Conservation (phyloP, 2,113 vertebrate genomes). For the Sisor rabdophorus region DNA sequence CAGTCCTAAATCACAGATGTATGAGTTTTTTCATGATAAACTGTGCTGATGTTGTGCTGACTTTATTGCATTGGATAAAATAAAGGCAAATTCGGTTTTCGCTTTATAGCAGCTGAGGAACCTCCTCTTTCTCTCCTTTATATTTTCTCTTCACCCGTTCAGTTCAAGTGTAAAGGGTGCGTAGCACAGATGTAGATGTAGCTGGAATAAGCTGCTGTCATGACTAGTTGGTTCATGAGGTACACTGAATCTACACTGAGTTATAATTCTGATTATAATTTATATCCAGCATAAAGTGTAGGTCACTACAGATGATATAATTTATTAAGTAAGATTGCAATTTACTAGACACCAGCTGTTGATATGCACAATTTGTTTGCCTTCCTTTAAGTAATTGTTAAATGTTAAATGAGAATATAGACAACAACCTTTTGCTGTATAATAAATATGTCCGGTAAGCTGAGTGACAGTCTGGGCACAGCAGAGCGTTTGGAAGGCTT, state of each 20-base stretch:
- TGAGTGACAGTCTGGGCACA: background rate
- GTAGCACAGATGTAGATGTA: background rate
- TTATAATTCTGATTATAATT: background rate
- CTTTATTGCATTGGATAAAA: slow-evolving; percentile 35
- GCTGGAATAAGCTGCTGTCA: background rate
- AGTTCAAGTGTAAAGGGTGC: slow-evolving; percentile 1
- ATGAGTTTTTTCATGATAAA: background rate
- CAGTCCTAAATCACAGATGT: background rate
- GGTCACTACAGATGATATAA: background rate
- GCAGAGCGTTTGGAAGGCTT: background rate
- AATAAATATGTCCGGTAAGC: background rate
- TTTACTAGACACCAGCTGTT: background rate
- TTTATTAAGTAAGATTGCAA: background rate
- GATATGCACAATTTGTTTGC: background rate
- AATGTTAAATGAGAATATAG: background rate
- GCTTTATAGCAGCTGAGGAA: slow-evolving; percentile 44
- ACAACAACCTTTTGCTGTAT: background rate
- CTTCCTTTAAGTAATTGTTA: background rate
- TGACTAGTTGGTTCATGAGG: background rate
- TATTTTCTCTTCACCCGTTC: background rate
- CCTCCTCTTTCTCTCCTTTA: background rate
- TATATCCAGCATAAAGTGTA: background rate
- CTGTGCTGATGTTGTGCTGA: slow-evolving; percentile 43
- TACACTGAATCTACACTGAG: background rate
- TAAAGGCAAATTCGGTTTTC: slow-evolving; percentile 46